Evolutionary conservation across 2,113 vertebrate genomes (phyloP).

Genomic region (Arenaria interpres): DNA sequence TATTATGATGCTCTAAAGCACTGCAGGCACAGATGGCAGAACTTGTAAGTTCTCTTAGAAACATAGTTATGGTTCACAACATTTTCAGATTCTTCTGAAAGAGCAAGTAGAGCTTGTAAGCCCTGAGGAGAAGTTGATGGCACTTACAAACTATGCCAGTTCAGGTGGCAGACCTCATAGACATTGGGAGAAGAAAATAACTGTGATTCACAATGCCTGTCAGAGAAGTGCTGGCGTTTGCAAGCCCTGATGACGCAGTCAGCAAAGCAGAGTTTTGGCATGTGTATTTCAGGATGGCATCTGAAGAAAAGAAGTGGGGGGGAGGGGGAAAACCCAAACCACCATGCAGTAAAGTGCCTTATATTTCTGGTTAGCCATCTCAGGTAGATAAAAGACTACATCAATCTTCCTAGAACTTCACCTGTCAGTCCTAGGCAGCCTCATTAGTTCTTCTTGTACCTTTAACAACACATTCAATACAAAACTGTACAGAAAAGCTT

Average conservation of each 20-base stretch:
- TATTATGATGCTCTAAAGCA: conserved; percentile 60
- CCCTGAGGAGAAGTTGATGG: conserved; percentile 62
- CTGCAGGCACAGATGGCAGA: conserved; percentile 69
- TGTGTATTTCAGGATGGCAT: conserved; percentile 47
- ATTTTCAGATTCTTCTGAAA: conserved; percentile 63
- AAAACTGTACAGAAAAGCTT: not conserved
- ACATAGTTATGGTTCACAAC: conserved; percentile 70
- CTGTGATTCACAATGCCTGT: conserved; percentile 61
- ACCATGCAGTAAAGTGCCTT: not conserved
- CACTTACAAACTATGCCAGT: conserved; percentile 54
- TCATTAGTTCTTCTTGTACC: not conserved
- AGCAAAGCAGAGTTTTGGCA: conserved; percentile 45
- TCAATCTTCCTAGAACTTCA: not conserved
- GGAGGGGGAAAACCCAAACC: fast-evolving
- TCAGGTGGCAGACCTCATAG: conserved; percentile 68
- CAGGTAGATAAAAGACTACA: not conserved
- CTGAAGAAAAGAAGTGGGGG: not conserved
- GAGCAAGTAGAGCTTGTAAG: conserved; percentile 66
- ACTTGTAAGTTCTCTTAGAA: conserved; percentile 68
- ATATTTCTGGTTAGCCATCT: not conserved
- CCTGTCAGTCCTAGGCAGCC: not conserved
- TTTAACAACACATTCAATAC: not conserved
- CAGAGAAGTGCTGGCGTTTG: conserved; percentile 45
- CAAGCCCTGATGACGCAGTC: conserved; percentile 56
- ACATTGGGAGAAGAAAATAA: conserved; percentile 48